phyloP scores from a whole-genome alignment of 1,140 invertebrate species.

The Chlorops oryzae region DNA sequence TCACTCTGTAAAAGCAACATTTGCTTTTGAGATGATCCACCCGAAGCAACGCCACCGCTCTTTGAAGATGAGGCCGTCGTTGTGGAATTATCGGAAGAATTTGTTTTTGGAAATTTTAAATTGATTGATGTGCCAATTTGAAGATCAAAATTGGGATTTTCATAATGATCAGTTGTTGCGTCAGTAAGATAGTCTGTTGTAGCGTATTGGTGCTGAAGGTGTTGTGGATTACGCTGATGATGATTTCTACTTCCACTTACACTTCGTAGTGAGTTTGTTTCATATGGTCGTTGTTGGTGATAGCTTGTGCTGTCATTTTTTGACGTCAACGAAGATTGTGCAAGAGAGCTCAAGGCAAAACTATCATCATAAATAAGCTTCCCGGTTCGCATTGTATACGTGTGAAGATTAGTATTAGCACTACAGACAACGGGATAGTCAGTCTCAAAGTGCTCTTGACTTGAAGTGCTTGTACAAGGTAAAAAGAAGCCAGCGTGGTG shows the following conservation, averaged over 20 bases:
- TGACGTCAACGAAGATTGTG: background rate
- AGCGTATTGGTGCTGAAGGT: too few species aligned
- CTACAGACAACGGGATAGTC: slow-evolving; percentile 79
- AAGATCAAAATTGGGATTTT: slow-evolving; percentile 46
- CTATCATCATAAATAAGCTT: slow-evolving; percentile 67
- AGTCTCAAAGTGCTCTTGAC: slow-evolving; percentile 69
- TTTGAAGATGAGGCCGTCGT: slow-evolving; percentile 19
- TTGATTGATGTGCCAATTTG: background rate
- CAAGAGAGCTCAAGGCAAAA: slow-evolving; percentile 36
- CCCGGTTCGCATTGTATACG: slow-evolving; percentile 70
- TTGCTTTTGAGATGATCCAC: slow-evolving; percentile 29
- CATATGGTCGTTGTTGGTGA: slow-evolving; percentile 35
- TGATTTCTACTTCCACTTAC: slow-evolving; percentile 30
- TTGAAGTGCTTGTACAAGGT: slow-evolving; percentile 68
- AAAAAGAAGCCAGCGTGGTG: slow-evolving; percentile 66
- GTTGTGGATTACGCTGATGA: slow-evolving; percentile 5
- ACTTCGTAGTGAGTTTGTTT: slow-evolving; percentile 32
- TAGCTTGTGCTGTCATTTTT: slow-evolving; percentile 23
- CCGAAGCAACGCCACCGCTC: slow-evolving; percentile 12
- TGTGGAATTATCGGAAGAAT: slow-evolving; percentile 15
- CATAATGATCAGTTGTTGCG: slow-evolving; percentile 39
- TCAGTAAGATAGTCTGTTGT: slow-evolving; percentile 33
- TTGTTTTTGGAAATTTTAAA: too few species aligned
- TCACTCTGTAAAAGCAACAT: slow-evolving; percentile 34
- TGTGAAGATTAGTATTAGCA: slow-evolving; percentile 76